phyloP scores from a whole-genome alignment of 2,113 vertebrate species.

The Gymnogyps californianus region DNA sequence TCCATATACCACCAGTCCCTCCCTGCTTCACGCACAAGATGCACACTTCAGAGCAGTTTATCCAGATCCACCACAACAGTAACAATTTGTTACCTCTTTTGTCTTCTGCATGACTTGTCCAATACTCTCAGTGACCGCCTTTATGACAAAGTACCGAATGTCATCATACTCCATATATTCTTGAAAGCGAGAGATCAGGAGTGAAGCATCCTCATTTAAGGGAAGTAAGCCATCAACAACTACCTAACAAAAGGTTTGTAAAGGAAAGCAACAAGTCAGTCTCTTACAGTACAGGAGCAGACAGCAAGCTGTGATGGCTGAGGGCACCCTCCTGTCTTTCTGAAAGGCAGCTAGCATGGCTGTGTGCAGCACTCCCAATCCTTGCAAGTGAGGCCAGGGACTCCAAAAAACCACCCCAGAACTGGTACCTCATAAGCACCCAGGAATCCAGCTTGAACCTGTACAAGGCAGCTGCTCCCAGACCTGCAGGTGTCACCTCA shows the following conservation, averaged over 20 bases:
- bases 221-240: slow-evolving; percentile 81
- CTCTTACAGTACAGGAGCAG: not conserved
- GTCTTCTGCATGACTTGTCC: slow-evolving; percentile 73
- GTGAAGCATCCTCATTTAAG: slow-evolving; percentile 64
- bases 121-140: slow-evolving; percentile 61
- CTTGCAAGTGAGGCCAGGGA: not conserved
- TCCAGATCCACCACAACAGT: not conserved
- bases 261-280: not conserved
- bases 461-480: not conserved
- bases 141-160: slow-evolving; percentile 87
- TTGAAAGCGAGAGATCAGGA: slow-evolving; percentile 87
- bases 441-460: not conserved
- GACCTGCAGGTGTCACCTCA: not conserved
- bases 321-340: not conserved
- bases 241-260: slow-evolving; percentile 53
- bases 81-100: slow-evolving; percentile 73
- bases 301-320: rapidly evolving
- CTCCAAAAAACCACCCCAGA: not conserved
- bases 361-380: not conserved
- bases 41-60: not conserved
- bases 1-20: not conserved
- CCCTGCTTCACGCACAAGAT: rapidly evolving
- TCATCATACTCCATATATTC: slow-evolving; percentile 87
- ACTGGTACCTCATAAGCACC: not conserved
- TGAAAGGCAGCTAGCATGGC: not conserved